These are phyloP conservation scores for Thalassarche chlororhynchos DNA, from an alignment of 2,113 vertebrate species.

Conservation along the genomic window DNA sequence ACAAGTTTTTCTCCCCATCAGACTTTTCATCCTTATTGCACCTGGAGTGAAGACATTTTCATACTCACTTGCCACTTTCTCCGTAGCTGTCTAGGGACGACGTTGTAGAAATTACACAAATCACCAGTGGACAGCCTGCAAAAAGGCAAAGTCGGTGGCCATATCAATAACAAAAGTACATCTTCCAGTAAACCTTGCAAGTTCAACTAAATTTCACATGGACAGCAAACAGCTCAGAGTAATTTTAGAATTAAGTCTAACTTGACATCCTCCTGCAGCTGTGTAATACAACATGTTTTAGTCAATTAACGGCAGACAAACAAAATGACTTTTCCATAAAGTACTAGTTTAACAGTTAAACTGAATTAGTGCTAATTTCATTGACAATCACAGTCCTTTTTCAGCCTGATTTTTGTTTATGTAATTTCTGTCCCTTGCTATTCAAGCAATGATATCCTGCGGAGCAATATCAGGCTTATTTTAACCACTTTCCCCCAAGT, in stretches of 20 bases:
- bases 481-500: background rate
- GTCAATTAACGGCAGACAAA: background rate
- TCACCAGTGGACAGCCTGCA: conserved; percentile 87
- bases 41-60: background rate
- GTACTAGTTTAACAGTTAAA: background rate
- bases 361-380: background rate
- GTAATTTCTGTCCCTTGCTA: background rate
- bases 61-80: conserved; percentile 85
- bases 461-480: background rate
- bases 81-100: conserved; percentile 88
- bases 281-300: background rate
- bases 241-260: background rate
- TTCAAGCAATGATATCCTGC: background rate
- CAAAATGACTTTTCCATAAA: background rate
- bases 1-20: fast-evolving
- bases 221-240: background rate
- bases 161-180: background rate
- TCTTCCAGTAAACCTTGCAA: background rate
- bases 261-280: background rate
- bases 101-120: conserved; percentile 87
- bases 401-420: background rate
- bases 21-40: background rate
- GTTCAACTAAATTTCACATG: background rate
- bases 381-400: background rate
- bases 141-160: background rate